Evolutionary conservation across 2,113 vertebrate species (phyloP), one percentile per base, ranked within the genome.

Genomic region (Ptilonorhynchus violaceus): DNA sequence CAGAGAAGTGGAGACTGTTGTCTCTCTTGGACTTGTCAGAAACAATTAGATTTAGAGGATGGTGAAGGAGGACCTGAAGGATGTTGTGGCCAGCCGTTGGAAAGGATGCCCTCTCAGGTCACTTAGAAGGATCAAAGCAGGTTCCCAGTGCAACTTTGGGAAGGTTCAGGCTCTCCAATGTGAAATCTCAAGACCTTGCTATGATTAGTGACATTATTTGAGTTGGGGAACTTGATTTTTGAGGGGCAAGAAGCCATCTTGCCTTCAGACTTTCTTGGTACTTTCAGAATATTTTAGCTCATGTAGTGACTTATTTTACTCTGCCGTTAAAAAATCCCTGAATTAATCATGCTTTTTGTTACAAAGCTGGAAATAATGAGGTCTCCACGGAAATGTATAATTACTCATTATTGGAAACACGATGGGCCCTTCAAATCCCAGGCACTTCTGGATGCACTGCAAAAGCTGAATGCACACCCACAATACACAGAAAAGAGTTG

Each of bases 1-100:
- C 0, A 0, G 41, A 44, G 33, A 76, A 88, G 30, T 41, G 37
- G 55, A 62, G 20, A 70, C 3, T 0, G 0, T 23, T 49, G 25
- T 66, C 15, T 35, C 46, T 81, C 52, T 56, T 63, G 47, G 33
- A 21, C 30, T 50, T 42, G 19, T 44, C 55, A 77, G 72, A 59
- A 86, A 66, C 30, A 58, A 33, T 13, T 47, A 44, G 42, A 59
- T 60, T 22, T 69, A 84, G 31, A 79, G 35, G 60, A 59, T 28
- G 42, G 35, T 49, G 30, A 87, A 58, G 19, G n/a, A 89, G 41
- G 56, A 55, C 19, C 15, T 50, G 77, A 50, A 50, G 41, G 42
- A 24, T 75, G 11, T 10, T 69, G 50, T 58, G 75, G 31, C 27
- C 68, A 35, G 59, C 17, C 41, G 50, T 13, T 69, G 58, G 31